Evolutionary conservation across 1,140 invertebrate species (phyloP), one percentile per base, ranked within the genome.

Genomic region (Neodiprion pinetum): DNA sequence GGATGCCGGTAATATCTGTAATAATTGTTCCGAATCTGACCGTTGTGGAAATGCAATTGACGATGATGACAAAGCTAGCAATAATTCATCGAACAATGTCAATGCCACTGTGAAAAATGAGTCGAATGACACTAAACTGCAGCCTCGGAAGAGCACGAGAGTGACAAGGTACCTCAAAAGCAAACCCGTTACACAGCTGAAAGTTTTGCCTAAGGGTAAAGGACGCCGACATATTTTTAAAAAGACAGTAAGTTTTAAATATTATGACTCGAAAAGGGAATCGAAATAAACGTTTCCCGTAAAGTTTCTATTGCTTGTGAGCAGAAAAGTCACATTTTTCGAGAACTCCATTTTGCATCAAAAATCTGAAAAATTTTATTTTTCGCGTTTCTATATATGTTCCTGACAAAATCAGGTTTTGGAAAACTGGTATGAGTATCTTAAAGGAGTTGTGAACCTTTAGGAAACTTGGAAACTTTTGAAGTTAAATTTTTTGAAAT

Each of bases 141-240:
- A 90, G 77, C 84, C 91, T 76, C 80, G 91, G 70, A 89, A 90
- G 81, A 90, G 92, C 85, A 89, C 90, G 10, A 84, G 90, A 76
- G 84, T 89, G 72, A 89, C 91, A 3, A 87, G 91, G 50, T 91
- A 90, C 72, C 91, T 91, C 72, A 89, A 91, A 49, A 87, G 88
- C 0, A 89, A 88, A 76, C 68, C 83, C 9, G 85, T 82, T 70
- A 80, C 84, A 21, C 76, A 83, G 68, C 84, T 77, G 69, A 83
- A 89, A 80, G 74, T 89, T 0, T 89, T 90, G 0, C 91, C 92
- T 0, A 94, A 94, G 79, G 92, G 94, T 11, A 92, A 94, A 84
- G 94, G 94, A 49, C 90, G 95, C 11, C 88, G 96, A 78, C 91
- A 93, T 40, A 91, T 96, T 70, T 96, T 96, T 81, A 96, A 96